phyloP scores from a whole-genome alignment of 2,113 vertebrate genomes.

The Cyanoramphus novaezelandiae region DNA sequence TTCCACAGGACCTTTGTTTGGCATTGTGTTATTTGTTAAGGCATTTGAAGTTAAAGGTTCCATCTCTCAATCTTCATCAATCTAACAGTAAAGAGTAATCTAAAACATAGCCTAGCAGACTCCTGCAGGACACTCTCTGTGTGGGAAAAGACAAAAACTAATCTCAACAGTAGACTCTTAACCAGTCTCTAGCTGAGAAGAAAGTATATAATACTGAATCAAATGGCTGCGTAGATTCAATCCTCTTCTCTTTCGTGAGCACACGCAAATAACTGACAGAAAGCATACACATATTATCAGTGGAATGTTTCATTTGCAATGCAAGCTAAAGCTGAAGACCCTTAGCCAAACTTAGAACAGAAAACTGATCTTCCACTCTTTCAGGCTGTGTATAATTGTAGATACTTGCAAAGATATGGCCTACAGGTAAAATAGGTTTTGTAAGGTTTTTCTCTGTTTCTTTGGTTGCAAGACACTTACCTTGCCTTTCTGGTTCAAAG shows the following conservation, averaged over 20 bases:
- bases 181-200: background rate
- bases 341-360: background rate
- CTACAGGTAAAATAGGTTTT: background rate
- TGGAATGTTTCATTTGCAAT: background rate
- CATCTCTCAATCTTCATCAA: background rate
- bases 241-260: background rate
- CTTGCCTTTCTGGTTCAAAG: constrained; percentile 89
- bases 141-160: background rate
- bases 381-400: background rate
- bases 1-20: background rate
- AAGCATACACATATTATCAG: background rate
- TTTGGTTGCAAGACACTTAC: constrained; percentile 71
- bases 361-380: background rate
- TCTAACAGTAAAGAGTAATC: background rate
- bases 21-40: background rate
- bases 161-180: background rate
- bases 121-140: background rate
- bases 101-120: background rate
- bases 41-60: background rate
- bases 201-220: background rate
- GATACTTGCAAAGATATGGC: background rate
- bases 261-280: background rate
- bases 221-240: background rate
- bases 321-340: background rate
- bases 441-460: background rate